Evolutionary conservation across 2,888 invertebrate genomes (phyloP).

Genomic region (Beris morrisii): DNA sequence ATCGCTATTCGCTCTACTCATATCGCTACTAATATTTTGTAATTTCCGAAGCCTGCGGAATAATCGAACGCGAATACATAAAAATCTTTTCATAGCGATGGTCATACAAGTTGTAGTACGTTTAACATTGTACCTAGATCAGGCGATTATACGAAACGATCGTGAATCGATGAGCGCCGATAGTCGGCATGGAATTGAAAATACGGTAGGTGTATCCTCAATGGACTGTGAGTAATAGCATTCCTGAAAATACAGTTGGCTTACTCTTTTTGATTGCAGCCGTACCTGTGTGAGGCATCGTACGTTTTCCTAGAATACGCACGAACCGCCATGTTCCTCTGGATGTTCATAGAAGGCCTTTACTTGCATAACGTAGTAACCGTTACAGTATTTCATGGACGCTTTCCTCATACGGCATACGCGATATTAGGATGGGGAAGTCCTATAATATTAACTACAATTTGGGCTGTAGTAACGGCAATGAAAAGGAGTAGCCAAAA

Average conservation of each 20-base stretch:
- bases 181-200: conserved; percentile 62
- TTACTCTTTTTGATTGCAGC: conserved; percentile 58
- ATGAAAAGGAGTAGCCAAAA: conserved; percentile 55
- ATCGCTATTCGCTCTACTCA: conserved; percentile 72
- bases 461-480: conserved; percentile 70
- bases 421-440: conserved; percentile 74
- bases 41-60: conserved; percentile 78
- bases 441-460: conserved; percentile 67
- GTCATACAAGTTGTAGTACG: conserved; percentile 74
- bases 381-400: conserved; percentile 69
- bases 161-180: conserved; percentile 50
- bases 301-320: conserved; percentile 85
- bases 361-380: conserved; percentile 86
- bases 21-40: conserved; percentile 79
- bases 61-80: conserved; percentile 82
- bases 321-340: conserved; percentile 88
- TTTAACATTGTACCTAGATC: conserved; percentile 74
- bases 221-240: not conserved
- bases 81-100: conserved; percentile 82
- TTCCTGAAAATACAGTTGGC: not conserved
- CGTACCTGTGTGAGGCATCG: conserved; percentile 75
- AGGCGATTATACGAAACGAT: conserved; percentile 60
- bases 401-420: conserved; percentile 61
- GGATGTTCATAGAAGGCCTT: conserved; percentile 96
- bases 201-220: conserved; percentile 61